Evolutionary conservation across 2,888 invertebrate genomes (phyloP).

Genomic region (Clepsis dumicolana): DNA sequence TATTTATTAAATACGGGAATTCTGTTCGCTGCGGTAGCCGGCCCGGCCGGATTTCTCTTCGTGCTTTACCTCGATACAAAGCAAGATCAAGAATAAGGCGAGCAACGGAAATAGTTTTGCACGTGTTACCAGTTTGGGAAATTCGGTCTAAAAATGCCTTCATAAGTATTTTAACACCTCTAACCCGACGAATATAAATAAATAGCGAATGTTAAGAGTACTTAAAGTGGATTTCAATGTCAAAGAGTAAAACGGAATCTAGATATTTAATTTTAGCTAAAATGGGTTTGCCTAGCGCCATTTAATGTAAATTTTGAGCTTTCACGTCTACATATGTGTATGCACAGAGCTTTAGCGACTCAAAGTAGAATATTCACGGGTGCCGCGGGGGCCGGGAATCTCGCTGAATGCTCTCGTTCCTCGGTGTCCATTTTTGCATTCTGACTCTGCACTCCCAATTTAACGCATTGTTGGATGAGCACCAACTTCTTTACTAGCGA

Average conservation of each 20-base stretch:
- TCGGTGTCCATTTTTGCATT: constrained; percentile 62
- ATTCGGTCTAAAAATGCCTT: too few relatives aligned
- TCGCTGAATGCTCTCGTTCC: constrained; percentile 58
- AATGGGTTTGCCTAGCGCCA: constrained; percentile 28
- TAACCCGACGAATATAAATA: too few relatives aligned
- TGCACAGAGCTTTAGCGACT: constrained; percentile 44
- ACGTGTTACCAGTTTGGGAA: too few relatives aligned
- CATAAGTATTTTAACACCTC: too few relatives aligned
- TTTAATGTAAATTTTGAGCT: constrained; percentile 47
- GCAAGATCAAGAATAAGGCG: neutral
- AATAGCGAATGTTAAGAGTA: neutral
- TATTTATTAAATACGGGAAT: constrained; percentile 33
- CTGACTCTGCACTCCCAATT: constrained; percentile 64
- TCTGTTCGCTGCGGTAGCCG: neutral
- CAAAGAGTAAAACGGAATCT: constrained; percentile 3
- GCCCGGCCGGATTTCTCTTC: constrained; percentile 16
- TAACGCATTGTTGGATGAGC: constrained; percentile 62
- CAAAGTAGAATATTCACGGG: constrained; percentile 46
- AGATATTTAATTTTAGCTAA: constrained; percentile 38
- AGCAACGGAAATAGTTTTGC: neutral
- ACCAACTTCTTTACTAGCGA: constrained; percentile 22
- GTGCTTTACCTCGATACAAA: constrained; percentile 1
- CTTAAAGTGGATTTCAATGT: neutral
- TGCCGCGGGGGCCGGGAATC: constrained; percentile 45
- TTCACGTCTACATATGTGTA: constrained; percentile 42